Base-by-base conservation (phyloP, 2,888 invertebrate species). In the Lasioglossum marginatum region DNA sequence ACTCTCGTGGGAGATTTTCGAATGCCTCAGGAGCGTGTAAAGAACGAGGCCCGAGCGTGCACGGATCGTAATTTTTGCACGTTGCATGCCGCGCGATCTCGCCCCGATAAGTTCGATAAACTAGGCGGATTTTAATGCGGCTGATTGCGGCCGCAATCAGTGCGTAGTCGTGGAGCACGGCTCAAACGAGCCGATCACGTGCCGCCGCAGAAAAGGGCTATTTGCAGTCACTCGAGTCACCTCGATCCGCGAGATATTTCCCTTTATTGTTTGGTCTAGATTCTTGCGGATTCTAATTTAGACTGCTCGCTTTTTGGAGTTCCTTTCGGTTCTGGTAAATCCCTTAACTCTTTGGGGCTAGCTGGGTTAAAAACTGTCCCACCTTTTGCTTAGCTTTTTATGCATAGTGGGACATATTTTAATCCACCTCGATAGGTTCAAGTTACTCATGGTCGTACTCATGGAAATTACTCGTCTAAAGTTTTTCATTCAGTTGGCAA, bases 161-260 rank as follows among this genome's bases (percentile, higher is more conserved):
- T 82, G 84, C 87, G 84, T 68, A 68, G 10, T 37, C 37, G 31
- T 78, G 70, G 63, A 52, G 70, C 40, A 27, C 10, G 23, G 37
- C 66, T 79, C 77, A 81, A 88, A 87, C 85, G 88, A 82, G 82
- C 81, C 85, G 77, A 87, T 88, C 76, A 79, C 88, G 88, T 87
- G 88, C 77, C n/a, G 37, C 37, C 34, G 75, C 70, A 72, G 60
- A 72, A 78, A 70, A 79, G 40, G 31, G 73, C 71, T 77, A 68
- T 85, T 82, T 79, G 77, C 68, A 73, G 37, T 79, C 76, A 60
- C 52, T 34, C 34, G 16, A 37, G 34, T 10, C n/a, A 37, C 45
- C 48, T 23, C 52, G 66, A 71, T 84, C 70, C 52, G 23, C 66
- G 14, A 77, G 60, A 79, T 85, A 78, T 45, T 48, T 48, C 66